These are phyloP conservation scores for Balearica regulorum DNA, from an alignment of 2,797 vertebrate species.

Conservation along the genomic window DNA sequence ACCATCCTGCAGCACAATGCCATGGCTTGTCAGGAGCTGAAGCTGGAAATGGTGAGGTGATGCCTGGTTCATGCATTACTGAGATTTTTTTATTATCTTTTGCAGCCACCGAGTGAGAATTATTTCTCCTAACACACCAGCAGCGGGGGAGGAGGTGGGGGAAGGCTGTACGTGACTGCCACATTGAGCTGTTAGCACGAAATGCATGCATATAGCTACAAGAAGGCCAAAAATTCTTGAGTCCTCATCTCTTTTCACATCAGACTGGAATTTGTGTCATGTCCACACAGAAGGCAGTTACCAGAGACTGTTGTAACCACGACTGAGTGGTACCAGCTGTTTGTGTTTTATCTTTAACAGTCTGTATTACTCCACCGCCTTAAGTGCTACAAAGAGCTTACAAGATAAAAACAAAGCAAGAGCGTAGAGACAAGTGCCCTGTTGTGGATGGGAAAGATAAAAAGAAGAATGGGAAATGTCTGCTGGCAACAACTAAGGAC, in stretches of 20 bases:
- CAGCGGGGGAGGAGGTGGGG: slow-evolving; percentile 20
- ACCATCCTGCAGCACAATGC: slow-evolving; percentile 10
- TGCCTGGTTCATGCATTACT: slow-evolving; percentile 28
- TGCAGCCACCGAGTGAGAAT: slow-evolving; percentile 22
- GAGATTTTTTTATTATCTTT: slow-evolving; percentile 58
- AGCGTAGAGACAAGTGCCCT: background rate
- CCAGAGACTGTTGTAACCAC: background rate
- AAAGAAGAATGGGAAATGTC: background rate
- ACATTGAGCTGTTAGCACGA: background rate
- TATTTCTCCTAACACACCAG: slow-evolving; percentile 33
- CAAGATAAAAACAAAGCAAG: background rate
- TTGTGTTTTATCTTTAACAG: background rate
- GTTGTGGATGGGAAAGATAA: background rate
- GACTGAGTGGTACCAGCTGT: background rate
- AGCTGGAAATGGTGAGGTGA: slow-evolving; percentile 25
- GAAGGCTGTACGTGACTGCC: background rate
- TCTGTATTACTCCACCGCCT: background rate
- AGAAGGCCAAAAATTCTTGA: background rate
- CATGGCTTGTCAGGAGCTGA: slow-evolving; percentile 27
- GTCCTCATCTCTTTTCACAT: background rate
- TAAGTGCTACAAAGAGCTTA: background rate
- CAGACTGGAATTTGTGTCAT: background rate
- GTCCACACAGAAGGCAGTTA: background rate
- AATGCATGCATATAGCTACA: background rate
- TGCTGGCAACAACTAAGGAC: background rate